Base-by-base conservation (phyloP, 2,888 invertebrate genomes). In the Fragum fragum region DNA sequence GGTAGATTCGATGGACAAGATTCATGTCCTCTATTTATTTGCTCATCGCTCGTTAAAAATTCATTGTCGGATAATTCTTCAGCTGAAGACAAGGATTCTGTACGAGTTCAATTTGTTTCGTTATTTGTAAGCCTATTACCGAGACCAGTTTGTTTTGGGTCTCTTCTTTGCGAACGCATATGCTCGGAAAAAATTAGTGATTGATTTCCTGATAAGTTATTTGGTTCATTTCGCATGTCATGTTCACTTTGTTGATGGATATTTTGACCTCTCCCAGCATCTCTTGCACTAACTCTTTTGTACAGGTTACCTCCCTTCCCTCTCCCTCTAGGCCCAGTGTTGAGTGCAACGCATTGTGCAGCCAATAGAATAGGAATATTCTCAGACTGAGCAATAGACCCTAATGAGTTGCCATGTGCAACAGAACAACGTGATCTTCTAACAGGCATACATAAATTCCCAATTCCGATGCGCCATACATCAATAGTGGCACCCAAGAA, bases 361-460 rank as follows among this genome's bases (percentile, higher is more conserved):
- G 66, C 66, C n/a, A 66, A 26, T 66, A 66, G 23, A 66, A 66
- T 39, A 66, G 21, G 11, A 66, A 21, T 23, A 66, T 66, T n/a
- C 66, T 36, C 42, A 66, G 39, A 39, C 39, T 42, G 1, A 66
- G 39, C 1, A 39, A 66, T 14, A 66, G 1, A 39, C 23, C 14
- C 1, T 14, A 36, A 1, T 1, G 18, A 39, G 6, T 9, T 21
- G 2, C 1, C 36, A 32, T 28, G 32, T 39, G n/a, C 14, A 1
- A 6, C 21, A 14, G 21, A 21, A 18, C 39, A 1, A 11, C 16
- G n/a, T 16, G 9, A 9, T 42, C 26, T n/a, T 36, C 14, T 66
- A 6, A 21, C 21, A 6, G 66, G 66, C 42, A 42, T 36, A n/a
- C 23, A 21, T 5, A 66, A 66, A 11, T 39, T 7, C 16, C 66